phyloP scores from a whole-genome alignment of 2,113 vertebrate species.

The Micromys minutus region DNA sequence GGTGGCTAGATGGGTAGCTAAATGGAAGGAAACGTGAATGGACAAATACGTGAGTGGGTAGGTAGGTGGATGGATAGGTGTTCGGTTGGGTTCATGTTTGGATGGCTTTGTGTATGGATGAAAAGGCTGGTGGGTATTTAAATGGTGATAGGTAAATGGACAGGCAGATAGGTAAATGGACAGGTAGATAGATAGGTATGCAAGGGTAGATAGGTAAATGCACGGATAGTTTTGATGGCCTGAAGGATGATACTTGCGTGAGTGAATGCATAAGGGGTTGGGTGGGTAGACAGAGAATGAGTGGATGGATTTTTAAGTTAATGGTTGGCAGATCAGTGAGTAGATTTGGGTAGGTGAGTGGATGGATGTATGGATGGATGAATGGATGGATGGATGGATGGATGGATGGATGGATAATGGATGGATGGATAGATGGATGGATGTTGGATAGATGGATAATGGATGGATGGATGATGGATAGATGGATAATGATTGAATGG shows the following conservation, averaged over 20 bases:
- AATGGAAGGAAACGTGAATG: fast-evolving
- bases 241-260: background rate
- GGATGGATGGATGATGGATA: no score
- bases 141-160: background rate
- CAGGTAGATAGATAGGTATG: no score
- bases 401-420: no score
- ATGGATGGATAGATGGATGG: no score
- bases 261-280: background rate
- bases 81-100: fast-evolving
- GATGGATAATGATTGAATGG: no score
- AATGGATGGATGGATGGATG: no score
- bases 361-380: background rate
- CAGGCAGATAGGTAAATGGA: background rate
- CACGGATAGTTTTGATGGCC: background rate
- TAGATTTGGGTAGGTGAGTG: background rate
- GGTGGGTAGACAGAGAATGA: fast-evolving
- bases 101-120: background rate
- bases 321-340: background rate
- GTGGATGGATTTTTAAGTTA: no score
- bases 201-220: no score
- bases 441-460: background rate
- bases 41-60: background rate
- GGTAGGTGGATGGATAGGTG: background rate
- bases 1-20: no score
- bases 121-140: background rate